A percentile compares a stretch with the other conserved stretches of the same genome.
Conservation (phyloP, 2,888 invertebrate genomes). For the Leucophenga montana region DNA sequence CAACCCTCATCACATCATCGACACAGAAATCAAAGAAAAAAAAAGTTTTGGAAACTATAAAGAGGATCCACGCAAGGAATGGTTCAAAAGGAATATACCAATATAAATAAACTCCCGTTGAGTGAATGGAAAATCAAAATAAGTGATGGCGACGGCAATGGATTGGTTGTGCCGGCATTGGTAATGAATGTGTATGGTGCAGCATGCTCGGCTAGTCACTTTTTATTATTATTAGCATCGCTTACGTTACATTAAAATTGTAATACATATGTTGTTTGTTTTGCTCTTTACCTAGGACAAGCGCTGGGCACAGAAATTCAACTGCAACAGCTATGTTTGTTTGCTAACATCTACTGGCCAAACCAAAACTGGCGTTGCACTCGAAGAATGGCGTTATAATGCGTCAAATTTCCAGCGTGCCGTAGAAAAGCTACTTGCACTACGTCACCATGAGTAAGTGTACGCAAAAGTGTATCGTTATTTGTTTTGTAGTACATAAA, state of each 20-base stretch:
- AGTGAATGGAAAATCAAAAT: slow-evolving; percentile 67
- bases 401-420: slow-evolving; percentile 78
- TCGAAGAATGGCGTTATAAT: slow-evolving; percentile 81
- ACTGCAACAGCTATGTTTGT: slow-evolving; percentile 58
- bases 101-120: neutral
- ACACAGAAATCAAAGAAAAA: too few species aligned
- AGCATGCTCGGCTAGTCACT: too few species aligned
- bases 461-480: too few species aligned
- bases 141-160: slow-evolving; percentile 74
- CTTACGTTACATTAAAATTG: neutral
- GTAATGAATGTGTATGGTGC: slow-evolving; percentile 71
- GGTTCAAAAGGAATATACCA: neutral
- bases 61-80: too few species aligned
- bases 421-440: slow-evolving; percentile 79
- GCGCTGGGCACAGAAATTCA: slow-evolving; percentile 55
- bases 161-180: slow-evolving; percentile 77
- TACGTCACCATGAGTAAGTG: slow-evolving; percentile 77
- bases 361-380: slow-evolving; percentile 75
- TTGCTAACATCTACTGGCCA: slow-evolving; percentile 71
- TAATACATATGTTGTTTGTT: slow-evolving; percentile 1
- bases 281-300: slow-evolving; percentile 49
- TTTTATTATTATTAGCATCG: neutral
- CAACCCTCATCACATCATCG: too few species aligned
- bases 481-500: too few species aligned
- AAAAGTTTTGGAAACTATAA: too few species aligned